Conservation (phyloP, 2,113 vertebrate species). For the Athene noctua region DNA sequence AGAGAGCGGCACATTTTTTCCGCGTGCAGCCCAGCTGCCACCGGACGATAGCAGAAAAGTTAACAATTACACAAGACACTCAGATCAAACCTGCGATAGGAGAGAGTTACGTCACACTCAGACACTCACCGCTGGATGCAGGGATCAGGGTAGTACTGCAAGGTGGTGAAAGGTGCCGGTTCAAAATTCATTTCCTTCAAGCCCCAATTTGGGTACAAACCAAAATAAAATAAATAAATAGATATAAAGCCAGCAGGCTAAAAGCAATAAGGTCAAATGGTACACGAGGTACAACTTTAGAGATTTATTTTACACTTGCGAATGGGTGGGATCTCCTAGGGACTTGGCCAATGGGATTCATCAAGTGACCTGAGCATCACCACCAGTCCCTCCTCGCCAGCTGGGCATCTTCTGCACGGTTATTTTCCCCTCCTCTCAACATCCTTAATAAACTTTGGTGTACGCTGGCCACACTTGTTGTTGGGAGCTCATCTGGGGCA, state of each 20-base stretch:
- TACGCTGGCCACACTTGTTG: slow-evolving; percentile 57
- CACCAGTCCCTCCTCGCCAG: slow-evolving; percentile 82
- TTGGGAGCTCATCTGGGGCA: slow-evolving; percentile 69
- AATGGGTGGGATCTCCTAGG: slow-evolving; percentile 81
- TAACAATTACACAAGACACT: slow-evolving; percentile 51
- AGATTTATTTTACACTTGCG: slow-evolving; percentile 87
- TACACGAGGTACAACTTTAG: slow-evolving; percentile 83
- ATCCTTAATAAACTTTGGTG: slow-evolving; percentile 65
- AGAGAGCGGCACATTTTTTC: slow-evolving; percentile 54
- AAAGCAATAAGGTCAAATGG: slow-evolving; percentile 89
- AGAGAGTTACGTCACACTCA: slow-evolving; percentile 22
- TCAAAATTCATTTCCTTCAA: slow-evolving; percentile 86
- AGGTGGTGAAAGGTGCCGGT: slow-evolving; percentile 82
- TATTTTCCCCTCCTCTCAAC: slow-evolving; percentile 63
- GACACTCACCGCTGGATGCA: slow-evolving; percentile 93
- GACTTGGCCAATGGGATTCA: slow-evolving; percentile 85
- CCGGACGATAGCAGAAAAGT: slow-evolving; percentile 31
- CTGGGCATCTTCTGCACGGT: slow-evolving; percentile 81
- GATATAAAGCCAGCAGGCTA: slow-evolving; percentile 76
- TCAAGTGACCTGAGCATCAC: slow-evolving; percentile 79
- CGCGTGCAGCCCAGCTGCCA: slow-evolving; percentile 51
- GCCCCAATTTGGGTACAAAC: slow-evolving; percentile 66
- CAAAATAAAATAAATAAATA: slow-evolving; percentile 72
- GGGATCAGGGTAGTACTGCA: slow-evolving; percentile 89
- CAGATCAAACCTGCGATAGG: slow-evolving; percentile 35